Evolutionary conservation across 2,888 invertebrate species (phyloP), one percentile per base, ranked within the genome.

Genomic region (Campaea margaritaria): DNA sequence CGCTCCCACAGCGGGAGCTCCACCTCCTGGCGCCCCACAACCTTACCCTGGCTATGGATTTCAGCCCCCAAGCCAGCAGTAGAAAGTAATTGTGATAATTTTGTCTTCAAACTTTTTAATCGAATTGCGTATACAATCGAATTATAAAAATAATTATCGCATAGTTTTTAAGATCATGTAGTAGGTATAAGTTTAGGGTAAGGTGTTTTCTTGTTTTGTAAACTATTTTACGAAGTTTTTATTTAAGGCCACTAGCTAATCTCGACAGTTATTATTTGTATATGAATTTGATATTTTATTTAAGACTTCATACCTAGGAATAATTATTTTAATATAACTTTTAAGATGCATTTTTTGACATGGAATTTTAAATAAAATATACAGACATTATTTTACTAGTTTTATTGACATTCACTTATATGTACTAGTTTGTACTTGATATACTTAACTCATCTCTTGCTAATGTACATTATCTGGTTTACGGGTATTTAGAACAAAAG

Each of bases 1-100:
- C 4, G 93, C 94, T 3, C 94, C 94, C 0, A 94, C 94, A 0
- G 94, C 94, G 2, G 94, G 94, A 0, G 94, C 94, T 5, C 96
- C 95, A 2, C 96, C 96, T 64, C 95, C 95, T 4, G 95, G 95
- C 16, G 96, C 94, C 8, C 94, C 96, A 7, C 95, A 96, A 67
- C 95, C 95, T 61, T 97, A 97, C 79, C 95, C 94, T 8, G 95
- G 96, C 39, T 96, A 96, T 80, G 95, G 96, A 50, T 96, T 96
- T 79, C 96, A 96, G 75, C 96, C 96, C 63, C 96, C 96, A 49
- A 93, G 95, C 31, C 95, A 95, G 82, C 95, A 94, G 46, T 69
- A 59, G 52, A 74, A 89, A 81, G 36, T 57, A 21, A 52, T 43
- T 56, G 27, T 51, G 15, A 36, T 43, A 47, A 15, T 7, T 53